Evolutionary conservation across 2,113 vertebrate species (phyloP), one percentile per base, ranked within the genome.

Genomic region (Atlantisia rogersi): DNA sequence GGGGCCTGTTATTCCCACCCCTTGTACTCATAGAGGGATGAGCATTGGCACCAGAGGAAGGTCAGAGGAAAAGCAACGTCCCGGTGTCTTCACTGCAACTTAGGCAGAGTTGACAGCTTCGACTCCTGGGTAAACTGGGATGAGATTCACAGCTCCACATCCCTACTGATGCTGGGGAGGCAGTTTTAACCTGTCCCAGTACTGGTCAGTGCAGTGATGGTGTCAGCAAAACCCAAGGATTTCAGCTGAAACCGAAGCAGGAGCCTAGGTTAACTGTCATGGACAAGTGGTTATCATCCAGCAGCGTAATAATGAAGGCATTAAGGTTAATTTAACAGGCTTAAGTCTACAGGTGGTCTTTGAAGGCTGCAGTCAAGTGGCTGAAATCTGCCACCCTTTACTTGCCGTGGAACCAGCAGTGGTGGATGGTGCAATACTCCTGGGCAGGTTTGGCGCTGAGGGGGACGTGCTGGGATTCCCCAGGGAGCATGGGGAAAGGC

Each of bases 271-370:
- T 94, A 56, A 19, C 91, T 71, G 86, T 88, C 76, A 63, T 48
- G 56, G 80, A 86, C 92, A 96, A 94, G 90, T 95, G 92, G 92
- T 96, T 92, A 25, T 88, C 92, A 94, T 92, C 94, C 80, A 92
- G 60, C 82, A 81, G 86, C 94, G 82, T 92, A 92, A 93, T 96
- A 92, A 96, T 79, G 91, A 96, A 75, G 81, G 96, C 39, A 94
- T 96, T 96, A 95, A 81, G 64, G 73, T 94, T 96, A 94, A 94
- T 92, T 95, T 91, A 95, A 94, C 81, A 90, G 86, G 91, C 86
- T 96, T 95, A 94, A 93, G 94, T 88, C 95, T 59, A 92, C 84
- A 97, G 95, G 92, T 96, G 92, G 92, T 95, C 94, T 95, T 73
- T 76, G 77, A 93, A 76, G 46, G 55, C 92, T 94, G 74, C 65